Base-by-base conservation (phyloP, 2,888 invertebrate species). In the Patella depressa region DNA sequence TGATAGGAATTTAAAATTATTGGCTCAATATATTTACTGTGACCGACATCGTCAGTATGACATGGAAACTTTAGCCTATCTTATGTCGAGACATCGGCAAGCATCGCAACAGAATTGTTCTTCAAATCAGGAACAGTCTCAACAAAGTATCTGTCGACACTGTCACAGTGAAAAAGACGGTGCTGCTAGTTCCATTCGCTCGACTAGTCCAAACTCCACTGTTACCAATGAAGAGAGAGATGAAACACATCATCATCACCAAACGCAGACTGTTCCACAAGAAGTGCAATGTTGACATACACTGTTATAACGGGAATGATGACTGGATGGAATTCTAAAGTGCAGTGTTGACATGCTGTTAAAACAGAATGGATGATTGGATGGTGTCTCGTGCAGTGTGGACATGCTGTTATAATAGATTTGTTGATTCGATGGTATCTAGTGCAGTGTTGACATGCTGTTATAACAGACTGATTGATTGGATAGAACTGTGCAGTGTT, bases 1-100 rank as follows among this genome's bases (percentile, higher is more conserved):
- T 81, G 91, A 91, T 81, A 85, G 88, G n/a, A 87, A 89, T 77
- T 84, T 91, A 72, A 87, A 89, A 83, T 80, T 90, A 70, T 81
- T 89, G 55, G 83, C 89, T 45, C 83, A 83, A 75, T 86, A 85
- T 80, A 72, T 87, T 71, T 87, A 87, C 80, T 88, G 88, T 82
- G 87, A 88, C 82, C 85, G 83, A 69, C 84, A 86, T 73, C 76
- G 83, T 53, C 74, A 80, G 45, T 85, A 85, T 75, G 83, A 85
- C 53, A 79, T 84, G 55, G 82, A 84, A 53, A 83, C 82, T 53
- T 81, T 87, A 69, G 83, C 85, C 74, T 85, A 83, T 76, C 82
- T 85, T 19, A 84, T 87, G 86, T 79, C 87, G 34, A 79, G 72
- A 45, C 75, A 78, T n/a, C 75, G 75, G 54, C 79, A 77, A 71